phyloP scores from a whole-genome alignment of 2,797 vertebrate species.

The Myotis planiceps region DNA sequence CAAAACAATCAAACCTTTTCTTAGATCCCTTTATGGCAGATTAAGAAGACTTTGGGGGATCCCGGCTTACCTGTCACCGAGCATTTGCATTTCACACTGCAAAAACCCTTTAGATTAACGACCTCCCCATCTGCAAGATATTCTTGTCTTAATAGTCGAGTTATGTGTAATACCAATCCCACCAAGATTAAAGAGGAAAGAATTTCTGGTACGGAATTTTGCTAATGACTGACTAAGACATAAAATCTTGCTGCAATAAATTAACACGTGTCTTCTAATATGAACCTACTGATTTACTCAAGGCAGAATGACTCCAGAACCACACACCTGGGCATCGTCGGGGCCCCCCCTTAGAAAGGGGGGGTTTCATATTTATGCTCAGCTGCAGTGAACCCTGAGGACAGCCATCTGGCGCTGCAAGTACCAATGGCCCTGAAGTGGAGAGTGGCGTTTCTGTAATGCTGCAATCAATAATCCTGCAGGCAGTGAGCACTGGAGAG shows the following conservation, averaged over 20 bases:
- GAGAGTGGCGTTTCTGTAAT: constrained; percentile 47
- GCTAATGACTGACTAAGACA: constrained; percentile 70
- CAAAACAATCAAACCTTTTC: constrained; percentile 75
- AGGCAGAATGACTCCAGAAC: constrained; percentile 60
- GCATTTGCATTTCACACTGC: constrained; percentile 64
- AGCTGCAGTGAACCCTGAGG: constrained; percentile 55
- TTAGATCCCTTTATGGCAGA: constrained; percentile 73
- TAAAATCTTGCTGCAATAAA: constrained; percentile 73
- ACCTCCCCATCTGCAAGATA: constrained; percentile 69
- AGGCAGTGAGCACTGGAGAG: not conserved
- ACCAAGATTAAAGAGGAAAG: constrained; percentile 76
- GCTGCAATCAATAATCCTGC: constrained; percentile 50
- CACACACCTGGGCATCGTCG: constrained; percentile 66
- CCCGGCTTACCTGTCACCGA: constrained; percentile 43
- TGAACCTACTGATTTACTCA: constrained; percentile 71
- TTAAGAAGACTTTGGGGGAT: constrained; percentile 78
- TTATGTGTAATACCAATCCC: constrained; percentile 77
- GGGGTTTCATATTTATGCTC: constrained; percentile 71
- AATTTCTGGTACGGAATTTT: constrained; percentile 72
- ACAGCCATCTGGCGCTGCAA: constrained; percentile 61
- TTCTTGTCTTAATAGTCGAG: constrained; percentile 66
- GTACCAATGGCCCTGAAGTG: constrained; percentile 59
- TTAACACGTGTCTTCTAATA: constrained; percentile 65
- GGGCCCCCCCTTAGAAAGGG: constrained; percentile 40
- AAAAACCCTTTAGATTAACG: constrained; percentile 74